Evolutionary conservation across 2,113 vertebrate species (phyloP).

Genomic region (Ctenomys sociabilis): DNA sequence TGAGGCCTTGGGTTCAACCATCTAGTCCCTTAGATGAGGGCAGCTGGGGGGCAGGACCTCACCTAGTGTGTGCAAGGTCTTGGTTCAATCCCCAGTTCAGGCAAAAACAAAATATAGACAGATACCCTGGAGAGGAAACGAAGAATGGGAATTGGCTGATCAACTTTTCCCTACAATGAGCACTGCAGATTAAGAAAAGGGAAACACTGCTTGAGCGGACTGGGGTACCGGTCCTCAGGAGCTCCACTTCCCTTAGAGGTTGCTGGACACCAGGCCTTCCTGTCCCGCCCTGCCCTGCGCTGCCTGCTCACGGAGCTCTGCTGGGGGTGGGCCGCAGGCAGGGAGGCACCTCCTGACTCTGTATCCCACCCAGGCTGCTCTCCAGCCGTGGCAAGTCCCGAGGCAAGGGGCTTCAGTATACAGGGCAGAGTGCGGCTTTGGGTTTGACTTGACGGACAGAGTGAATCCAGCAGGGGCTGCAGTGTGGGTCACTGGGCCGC

Average conservation of each 20-base stretch:
- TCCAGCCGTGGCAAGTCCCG: background rate
- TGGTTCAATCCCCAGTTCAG: background rate
- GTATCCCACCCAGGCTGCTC: background rate
- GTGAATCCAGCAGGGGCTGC: too few species aligned
- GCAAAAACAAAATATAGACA: fast-evolving
- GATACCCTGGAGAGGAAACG: too few species aligned
- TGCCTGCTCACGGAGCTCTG: background rate
- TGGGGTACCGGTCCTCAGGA: too few species aligned
- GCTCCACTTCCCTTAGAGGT: too few species aligned
- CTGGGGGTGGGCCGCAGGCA: too few species aligned
- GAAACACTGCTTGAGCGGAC: background rate
- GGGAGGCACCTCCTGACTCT: background rate
- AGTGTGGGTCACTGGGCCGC: too few species aligned
- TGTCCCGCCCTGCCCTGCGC: too few species aligned
- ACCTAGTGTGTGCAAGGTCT: background rate
- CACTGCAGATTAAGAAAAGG: background rate
- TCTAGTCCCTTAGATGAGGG: background rate
- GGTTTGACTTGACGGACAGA: too few species aligned
- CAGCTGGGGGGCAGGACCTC: background rate
- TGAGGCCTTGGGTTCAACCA: background rate
- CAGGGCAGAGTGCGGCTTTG: background rate
- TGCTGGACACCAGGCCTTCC: too few species aligned
- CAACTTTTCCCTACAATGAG: background rate
- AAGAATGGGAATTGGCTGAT: background rate
- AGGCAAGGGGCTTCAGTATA: background rate